These are phyloP conservation scores for Drosophila parvula DNA, from an alignment of 1,140 invertebrate genomes.

Conservation along the genomic window DNA sequence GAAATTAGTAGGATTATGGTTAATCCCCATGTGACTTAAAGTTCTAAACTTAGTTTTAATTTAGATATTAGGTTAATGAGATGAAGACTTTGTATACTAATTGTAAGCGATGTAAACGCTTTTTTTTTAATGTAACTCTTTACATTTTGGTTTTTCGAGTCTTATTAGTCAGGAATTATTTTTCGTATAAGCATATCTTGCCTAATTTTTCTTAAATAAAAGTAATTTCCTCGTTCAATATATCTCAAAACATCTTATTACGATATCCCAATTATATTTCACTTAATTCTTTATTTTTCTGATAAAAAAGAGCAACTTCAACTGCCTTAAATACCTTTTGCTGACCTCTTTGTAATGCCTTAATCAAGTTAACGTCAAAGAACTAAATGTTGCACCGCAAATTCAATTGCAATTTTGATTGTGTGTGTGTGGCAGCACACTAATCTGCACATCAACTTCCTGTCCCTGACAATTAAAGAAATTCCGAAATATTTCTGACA, in stretches of 20 bases:
- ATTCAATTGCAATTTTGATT: constrained; percentile 17
- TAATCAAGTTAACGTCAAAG: constrained; percentile 30
- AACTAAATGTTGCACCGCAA: constrained; percentile 16
- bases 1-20: neutral
- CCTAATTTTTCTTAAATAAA: too few species aligned
- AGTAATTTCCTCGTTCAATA: neutral
- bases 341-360: neutral
- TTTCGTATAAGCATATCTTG: too few species aligned
- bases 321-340: neutral
- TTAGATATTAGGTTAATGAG: neutral
- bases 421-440: constrained; percentile 7
- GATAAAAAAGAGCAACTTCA: neutral
- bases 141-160: too few species aligned
- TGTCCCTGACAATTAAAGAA: constrained; percentile 35
- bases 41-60: neutral
- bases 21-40: too few species aligned
- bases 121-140: too few species aligned
- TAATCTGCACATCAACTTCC: constrained; percentile 31
- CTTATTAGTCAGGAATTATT: too few species aligned
- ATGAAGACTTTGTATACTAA: too few species aligned
- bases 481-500: constrained; percentile 10
- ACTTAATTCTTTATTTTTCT: neutral
- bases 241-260: neutral
- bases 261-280: neutral
- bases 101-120: too few species aligned